These are phyloP conservation scores for Henicopernis longicauda DNA, from an alignment of 2,113 vertebrate species.

Conservation along the genomic window DNA sequence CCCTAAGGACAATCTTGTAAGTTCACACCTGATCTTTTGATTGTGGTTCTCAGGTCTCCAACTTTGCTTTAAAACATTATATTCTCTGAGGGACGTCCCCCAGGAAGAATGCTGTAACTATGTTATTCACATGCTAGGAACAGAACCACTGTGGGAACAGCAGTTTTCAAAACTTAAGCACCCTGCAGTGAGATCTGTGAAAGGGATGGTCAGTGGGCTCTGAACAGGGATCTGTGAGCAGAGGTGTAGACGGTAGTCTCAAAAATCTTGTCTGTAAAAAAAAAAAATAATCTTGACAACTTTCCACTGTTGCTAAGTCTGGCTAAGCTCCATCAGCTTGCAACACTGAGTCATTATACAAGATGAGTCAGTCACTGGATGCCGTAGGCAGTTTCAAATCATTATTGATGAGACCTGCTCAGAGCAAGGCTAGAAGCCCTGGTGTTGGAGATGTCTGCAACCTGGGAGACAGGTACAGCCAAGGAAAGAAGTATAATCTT, in stretches of 20 bases:
- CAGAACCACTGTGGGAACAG: not conserved
- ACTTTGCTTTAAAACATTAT: not conserved
- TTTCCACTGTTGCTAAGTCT: not conserved
- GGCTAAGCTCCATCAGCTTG: slow-evolving; percentile 7
- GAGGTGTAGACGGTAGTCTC: not conserved
- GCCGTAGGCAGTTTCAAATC: not conserved
- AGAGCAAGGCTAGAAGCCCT: not conserved
- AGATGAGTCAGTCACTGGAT: slow-evolving; percentile 3
- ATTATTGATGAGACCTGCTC: not conserved
- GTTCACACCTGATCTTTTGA: not conserved
- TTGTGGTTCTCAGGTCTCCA: not conserved
- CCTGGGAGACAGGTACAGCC: not conserved
- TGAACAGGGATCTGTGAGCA: not conserved
- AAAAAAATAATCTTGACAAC: not conserved
- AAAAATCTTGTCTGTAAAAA: not conserved
- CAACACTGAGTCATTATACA: not conserved
- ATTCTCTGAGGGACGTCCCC: not conserved
- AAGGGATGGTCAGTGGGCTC: not conserved
- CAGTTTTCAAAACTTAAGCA: not conserved
- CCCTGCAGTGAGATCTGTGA: not conserved
- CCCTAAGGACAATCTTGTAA: not conserved
- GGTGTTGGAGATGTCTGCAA: not conserved
- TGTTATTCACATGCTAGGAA: not conserved
- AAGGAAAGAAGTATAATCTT: not conserved
- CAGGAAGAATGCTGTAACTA: not conserved